A percentile compares a stretch with the other conserved stretches of the same genome.
phyloP scores from a whole-genome alignment of 1,140 invertebrate genomes.

The Camponotus pennsylvanicus region DNA sequence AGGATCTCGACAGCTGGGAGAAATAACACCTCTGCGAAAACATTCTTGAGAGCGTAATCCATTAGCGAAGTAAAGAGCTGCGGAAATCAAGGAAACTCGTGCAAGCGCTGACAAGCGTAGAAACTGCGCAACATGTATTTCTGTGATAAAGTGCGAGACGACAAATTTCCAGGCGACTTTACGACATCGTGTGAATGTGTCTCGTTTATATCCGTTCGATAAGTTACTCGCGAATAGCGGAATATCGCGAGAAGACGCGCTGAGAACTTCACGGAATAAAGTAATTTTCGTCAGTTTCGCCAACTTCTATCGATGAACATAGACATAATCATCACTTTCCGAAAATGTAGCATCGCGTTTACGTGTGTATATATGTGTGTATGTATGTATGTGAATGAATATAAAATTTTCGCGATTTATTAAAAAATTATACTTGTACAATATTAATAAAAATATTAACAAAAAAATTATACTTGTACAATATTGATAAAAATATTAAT shows the following conservation, averaged over 20 bases:
- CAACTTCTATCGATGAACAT: not conserved
- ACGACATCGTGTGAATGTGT: constrained; percentile 22
- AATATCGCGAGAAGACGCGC: constrained; percentile 2
- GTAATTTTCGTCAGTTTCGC: not conserved
- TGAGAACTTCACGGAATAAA: constrained; percentile 32
- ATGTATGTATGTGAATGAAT: too few relatives aligned
- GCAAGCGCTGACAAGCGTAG: not conserved
- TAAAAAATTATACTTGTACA: not conserved
- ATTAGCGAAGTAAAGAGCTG: constrained; percentile 56
- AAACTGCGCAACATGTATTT: constrained; percentile 15
- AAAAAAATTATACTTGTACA: not conserved
- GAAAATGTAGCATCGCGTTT: not conserved
- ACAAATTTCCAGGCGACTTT: constrained; percentile 41
- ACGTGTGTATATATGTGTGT: too few relatives aligned
- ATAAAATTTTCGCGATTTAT: not conserved
- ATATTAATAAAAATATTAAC: not conserved
- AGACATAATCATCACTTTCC: not conserved
- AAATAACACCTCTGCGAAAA: constrained; percentile 74
- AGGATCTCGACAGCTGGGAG: constrained; percentile 68
- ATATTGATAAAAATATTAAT: not conserved
- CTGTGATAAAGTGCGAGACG: constrained; percentile 19
- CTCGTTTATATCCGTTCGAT: constrained; percentile 8
- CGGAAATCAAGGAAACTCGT: constrained; percentile 21
- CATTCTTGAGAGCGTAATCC: constrained; percentile 72
- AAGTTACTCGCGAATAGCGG: constrained; percentile 29